A percentile compares a stretch with the other conserved stretches of the same genome.
phyloP scores from a whole-genome alignment of 1,140 invertebrate genomes.

The Lycorma delicatula region DNA sequence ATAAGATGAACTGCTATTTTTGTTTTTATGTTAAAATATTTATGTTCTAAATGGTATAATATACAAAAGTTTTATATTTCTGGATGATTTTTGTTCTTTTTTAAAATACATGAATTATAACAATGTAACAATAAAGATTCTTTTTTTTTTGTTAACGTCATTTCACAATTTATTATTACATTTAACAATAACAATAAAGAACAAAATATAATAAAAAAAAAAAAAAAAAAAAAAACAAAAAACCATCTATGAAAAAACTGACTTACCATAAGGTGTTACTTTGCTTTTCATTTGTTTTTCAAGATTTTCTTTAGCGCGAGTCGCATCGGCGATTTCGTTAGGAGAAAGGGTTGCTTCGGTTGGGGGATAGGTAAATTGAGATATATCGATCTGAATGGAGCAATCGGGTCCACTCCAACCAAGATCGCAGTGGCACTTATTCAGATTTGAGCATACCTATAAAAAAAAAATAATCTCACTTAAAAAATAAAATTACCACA shows the following conservation, averaged over 20 bases:
- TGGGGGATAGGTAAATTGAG: constrained; percentile 40
- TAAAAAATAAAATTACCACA: too few relatives aligned
- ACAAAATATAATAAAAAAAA: background rate
- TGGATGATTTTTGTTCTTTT: too few relatives aligned
- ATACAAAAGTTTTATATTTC: too few relatives aligned
- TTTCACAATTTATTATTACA: too few relatives aligned
- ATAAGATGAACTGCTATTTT: too few relatives aligned
- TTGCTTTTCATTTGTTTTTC: constrained; percentile 69
- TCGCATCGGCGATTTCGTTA: constrained; percentile 37
- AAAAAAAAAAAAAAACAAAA: background rate
- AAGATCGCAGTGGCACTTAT: constrained; percentile 81
- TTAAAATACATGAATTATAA: too few relatives aligned
- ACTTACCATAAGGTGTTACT: constrained; percentile 82
- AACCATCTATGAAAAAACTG: background rate
- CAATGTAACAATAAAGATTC: too few relatives aligned
- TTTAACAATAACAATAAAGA: background rate
- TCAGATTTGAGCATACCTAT: constrained; percentile 87
- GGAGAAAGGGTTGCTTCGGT: constrained; percentile 39
- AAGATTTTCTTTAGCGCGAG: constrained; percentile 37
- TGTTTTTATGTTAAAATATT: too few relatives aligned
- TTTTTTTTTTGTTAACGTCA: too few relatives aligned
- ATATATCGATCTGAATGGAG: constrained; percentile 60
- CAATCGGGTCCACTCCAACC: constrained; percentile 89
- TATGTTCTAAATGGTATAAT: too few relatives aligned
- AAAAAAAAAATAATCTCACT: constrained; percentile 24